Conservation (phyloP, 2,888 invertebrate species). For the Metallyticus violacea region DNA sequence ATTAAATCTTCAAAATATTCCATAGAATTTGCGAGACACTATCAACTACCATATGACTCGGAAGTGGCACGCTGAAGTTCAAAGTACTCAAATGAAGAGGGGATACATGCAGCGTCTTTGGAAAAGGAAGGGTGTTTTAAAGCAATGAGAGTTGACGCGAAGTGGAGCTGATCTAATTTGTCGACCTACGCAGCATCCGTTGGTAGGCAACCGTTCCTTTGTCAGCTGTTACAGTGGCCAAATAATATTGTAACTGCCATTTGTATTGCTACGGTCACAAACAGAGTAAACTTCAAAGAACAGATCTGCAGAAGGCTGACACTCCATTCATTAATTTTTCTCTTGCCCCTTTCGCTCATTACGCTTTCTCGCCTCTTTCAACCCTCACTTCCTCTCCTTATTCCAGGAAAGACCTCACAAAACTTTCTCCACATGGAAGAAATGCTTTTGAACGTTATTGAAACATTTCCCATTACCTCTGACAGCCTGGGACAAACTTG, state of each 20-base stretch:
- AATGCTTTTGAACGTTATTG: background rate
- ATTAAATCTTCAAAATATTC: too few species aligned
- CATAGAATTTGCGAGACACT: too few species aligned
- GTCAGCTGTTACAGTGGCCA: background rate
- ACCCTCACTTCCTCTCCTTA: background rate
- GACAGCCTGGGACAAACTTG: background rate
- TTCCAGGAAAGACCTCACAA: background rate
- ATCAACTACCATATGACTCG: too few species aligned
- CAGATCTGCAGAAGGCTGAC: background rate
- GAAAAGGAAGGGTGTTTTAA: background rate
- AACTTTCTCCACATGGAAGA: background rate
- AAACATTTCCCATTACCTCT: background rate
- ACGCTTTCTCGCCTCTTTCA: background rate
- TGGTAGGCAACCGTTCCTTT: background rate
- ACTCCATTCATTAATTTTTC: background rate
- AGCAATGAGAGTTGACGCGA: background rate
- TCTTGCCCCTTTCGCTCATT: background rate
- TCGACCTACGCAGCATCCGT: background rate
- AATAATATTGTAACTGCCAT: too few species aligned
- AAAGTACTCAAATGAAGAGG: background rate
- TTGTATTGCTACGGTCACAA: too few species aligned
- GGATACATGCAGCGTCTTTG: too few species aligned
- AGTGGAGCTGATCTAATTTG: background rate
- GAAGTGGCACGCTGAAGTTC: too few species aligned
- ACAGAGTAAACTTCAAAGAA: background rate